Evolutionary conservation across 2,888 invertebrate genomes (phyloP), one percentile per base, ranked within the genome.

Genomic region (Eurois occulta): DNA sequence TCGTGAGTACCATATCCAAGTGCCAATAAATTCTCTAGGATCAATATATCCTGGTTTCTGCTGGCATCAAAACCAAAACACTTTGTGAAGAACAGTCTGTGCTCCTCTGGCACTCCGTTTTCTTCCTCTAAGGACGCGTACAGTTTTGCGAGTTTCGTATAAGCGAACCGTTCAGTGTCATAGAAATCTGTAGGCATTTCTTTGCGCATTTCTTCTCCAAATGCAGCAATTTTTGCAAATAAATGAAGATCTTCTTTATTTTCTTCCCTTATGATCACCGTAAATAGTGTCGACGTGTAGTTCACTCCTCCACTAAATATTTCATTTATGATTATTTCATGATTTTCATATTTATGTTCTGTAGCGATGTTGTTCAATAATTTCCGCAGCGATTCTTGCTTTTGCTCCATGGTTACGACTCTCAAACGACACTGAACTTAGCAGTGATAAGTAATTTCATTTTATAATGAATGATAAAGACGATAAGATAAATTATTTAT

Each of bases 1-100:
- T 92, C 86, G 66, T 84, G 80, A 21, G 78, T 41, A 69, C 16
- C 69, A 80, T 84, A 94, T 16, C 90, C 90, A 41, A 84, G 73
- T 2, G 66, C 75, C 2, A 60, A 35, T 48, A 90, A 65, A 68
- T 90, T 64, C 60, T 88, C 88, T n/a, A 88, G 52, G 1, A 88
- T 69, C 3, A 88, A 16, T 8, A 77, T 87, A 21, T 88, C 88
- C 28, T 83, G 71, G n/a, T 77, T 78, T 24, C n/a, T 8, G 5
- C 60, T 62, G 1, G 78, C 62, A 32, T 87, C 76, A 21, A 32
- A 78, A 1, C 82, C 88, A 66, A 83, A 88, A 52, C 65, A 83
- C 64, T 88, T 87, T 6, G 83, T 55, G 28, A 87, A 85, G 18
- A 13, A 67, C 11, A 87, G 60, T 41, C 79, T 78, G n/a, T 87